phyloP scores from a whole-genome alignment of 2,113 vertebrate species.

The Oreochromis aureus region DNA sequence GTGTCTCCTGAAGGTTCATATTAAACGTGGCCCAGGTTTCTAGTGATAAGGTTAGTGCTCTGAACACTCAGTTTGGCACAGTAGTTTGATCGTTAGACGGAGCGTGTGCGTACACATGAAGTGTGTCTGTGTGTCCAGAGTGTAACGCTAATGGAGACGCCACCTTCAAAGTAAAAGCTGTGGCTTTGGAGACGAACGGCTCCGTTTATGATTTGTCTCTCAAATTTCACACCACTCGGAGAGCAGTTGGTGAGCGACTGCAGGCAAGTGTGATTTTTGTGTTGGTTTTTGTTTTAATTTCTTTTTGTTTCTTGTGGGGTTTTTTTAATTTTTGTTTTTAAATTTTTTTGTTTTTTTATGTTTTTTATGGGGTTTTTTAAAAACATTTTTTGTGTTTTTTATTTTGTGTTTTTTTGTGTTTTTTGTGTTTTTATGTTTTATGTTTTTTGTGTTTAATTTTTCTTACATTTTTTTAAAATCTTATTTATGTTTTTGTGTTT shows the following conservation, averaged over 20 bases:
- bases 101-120: fast-evolving
- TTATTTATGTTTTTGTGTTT: too few relatives aligned
- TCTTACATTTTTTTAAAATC: too few relatives aligned
- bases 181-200: not conserved
- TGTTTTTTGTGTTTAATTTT: too few relatives aligned
- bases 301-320: not conserved
- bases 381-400: too few relatives aligned
- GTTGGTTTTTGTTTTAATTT: too few relatives aligned
- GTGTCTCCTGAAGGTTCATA: fast-evolving
- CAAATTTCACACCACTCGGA: not conserved
- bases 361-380: not conserved
- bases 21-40: not conserved
- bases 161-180: not conserved
- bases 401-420: not conserved
- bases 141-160: not conserved
- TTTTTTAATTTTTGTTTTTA: not conserved
- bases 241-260: not conserved
- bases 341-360: not conserved
- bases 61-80: not conserved
- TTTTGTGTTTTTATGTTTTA: too few relatives aligned
- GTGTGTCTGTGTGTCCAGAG: not conserved
- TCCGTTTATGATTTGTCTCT: not conserved
- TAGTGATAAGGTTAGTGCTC: fast-evolving
- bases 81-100: not conserved
- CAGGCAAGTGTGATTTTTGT: not conserved